phyloP scores from a whole-genome alignment of 2,888 invertebrate species.

The Keiferia lycopersicella region DNA sequence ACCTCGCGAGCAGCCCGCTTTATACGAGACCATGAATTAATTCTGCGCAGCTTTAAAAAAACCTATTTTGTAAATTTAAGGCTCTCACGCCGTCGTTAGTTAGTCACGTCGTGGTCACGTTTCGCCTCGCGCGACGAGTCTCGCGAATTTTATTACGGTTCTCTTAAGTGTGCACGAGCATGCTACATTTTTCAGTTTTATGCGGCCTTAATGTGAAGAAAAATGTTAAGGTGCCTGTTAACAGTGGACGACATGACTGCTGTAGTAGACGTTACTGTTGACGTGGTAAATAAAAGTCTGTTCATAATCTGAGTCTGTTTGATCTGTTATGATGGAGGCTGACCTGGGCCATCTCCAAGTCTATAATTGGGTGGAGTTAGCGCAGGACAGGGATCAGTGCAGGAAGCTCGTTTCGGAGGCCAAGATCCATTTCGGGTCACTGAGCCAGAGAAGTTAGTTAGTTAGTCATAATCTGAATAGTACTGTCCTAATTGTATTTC shows the following conservation, averaged over 20 bases:
- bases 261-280: too few species aligned
- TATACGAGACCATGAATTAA: slow-evolving; percentile 49
- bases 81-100: background rate
- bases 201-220: background rate
- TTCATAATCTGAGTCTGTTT: too few species aligned
- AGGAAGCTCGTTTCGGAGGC: too few species aligned
- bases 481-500: too few species aligned
- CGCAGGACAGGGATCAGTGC: too few species aligned
- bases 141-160: slow-evolving; percentile 11
- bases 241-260: background rate
- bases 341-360: too few species aligned
- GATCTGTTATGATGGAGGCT: too few species aligned
- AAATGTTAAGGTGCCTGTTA: background rate
- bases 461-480: too few species aligned
- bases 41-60: slow-evolving; percentile 37
- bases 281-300: too few species aligned
- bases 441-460: too few species aligned
- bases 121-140: slow-evolving; percentile 10
- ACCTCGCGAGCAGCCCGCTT: slow-evolving; percentile 44
- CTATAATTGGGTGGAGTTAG: too few species aligned
- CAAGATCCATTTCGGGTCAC: too few species aligned
- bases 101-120: slow-evolving; percentile 10
- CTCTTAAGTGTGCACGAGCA: slow-evolving; percentile 1
- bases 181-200: background rate
- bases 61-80: background rate